These are phyloP conservation scores for Mastacembelus armatus DNA, from an alignment of 2,797 vertebrate species.

Conservation along the genomic window DNA sequence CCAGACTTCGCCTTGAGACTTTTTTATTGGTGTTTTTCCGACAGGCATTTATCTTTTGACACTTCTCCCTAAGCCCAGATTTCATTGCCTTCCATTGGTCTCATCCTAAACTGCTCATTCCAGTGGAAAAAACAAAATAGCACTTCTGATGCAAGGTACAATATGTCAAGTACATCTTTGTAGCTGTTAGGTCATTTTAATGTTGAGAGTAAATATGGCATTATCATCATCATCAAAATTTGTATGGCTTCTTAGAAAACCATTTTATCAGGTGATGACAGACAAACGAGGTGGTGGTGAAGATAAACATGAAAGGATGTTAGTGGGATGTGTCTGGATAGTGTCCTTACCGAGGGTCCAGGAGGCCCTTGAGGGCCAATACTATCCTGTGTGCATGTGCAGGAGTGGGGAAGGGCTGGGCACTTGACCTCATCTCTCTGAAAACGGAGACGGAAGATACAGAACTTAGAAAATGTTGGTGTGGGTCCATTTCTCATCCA, in stretches of 20 bases:
- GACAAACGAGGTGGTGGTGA: too few relatives aligned
- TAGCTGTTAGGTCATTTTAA: conserved; percentile 31
- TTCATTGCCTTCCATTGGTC: conserved; percentile 52
- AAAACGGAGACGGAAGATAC: conserved; percentile 40
- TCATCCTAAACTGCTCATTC: conserved; percentile 61
- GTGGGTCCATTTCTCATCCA: conserved; percentile 19
- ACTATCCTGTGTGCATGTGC: conserved; percentile 97
- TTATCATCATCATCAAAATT: conserved; percentile 57
- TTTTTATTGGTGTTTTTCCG: conserved; percentile 59
- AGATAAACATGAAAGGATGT: conserved; percentile 14
- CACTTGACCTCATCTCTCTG: conserved; percentile 99
- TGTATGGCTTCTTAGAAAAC: conserved; percentile 27
- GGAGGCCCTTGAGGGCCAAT: conserved; percentile 94
- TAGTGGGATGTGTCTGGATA: neutral
- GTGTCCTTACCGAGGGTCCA: conserved; percentile 91
- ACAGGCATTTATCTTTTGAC: conserved; percentile 76
- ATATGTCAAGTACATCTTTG: conserved; percentile 20
- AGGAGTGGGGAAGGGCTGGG: conserved; percentile 95
- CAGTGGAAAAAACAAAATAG: conserved; percentile 59
- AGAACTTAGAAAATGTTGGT: conserved; percentile 22
- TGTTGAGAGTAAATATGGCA: conserved; percentile 50
- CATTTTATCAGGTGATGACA: conserved; percentile 31
- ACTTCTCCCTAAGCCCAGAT: conserved; percentile 61
- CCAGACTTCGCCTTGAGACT: conserved; percentile 55
- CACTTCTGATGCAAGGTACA: conserved; percentile 31